Evolutionary conservation across 1,140 invertebrate genomes (phyloP), one percentile per base, ranked within the genome.

Genomic region (Hypothenemus hampei): DNA sequence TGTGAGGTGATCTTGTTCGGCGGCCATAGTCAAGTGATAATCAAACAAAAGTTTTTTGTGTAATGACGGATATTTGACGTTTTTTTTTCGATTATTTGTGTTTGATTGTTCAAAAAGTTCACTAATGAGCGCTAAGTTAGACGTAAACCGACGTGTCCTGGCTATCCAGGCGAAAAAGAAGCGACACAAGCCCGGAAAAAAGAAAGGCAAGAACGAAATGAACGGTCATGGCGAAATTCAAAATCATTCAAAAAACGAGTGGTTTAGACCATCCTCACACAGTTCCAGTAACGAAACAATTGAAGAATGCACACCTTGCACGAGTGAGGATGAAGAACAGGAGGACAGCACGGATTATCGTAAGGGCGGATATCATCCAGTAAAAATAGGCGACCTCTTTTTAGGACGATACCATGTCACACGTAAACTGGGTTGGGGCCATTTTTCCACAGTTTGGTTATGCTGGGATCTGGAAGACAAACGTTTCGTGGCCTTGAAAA

Each of bases 361-460:
- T 66, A 92, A 91, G 80, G 93, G 94, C 67, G 94, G 95, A 60
- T 98, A 98, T 77, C 93, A 97, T 81, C 93, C 93, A 59, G 93
- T 98, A 37, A 93, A 91, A 79, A 97, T 97, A 73, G 93, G 93
- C 61, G 93, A 97, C 77, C 78, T 97, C 45, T 97, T 97, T 75
- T 78, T 91, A 72, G 84, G 83, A 70, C 85, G 91, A 58, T 98
- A 98, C 78, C 91, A 93, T 80, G 91, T 97, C 62, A 89, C 94
- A 58, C 83, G 94, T 57, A 98, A 98, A 78, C 78, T 98, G 62
- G 95, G 95, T 59, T 98, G 95, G 95, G 95, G 95, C 50, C 94
- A 98, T 72, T 98, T 98, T 74, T 97, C 93, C 41, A 98, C 95
- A 8, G 95, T 98, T 23, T 98, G 94, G 94, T 81, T 98, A 16